These are phyloP conservation scores for Xenentodon cancila DNA, from an alignment of 2,797 vertebrate species.

Conservation along the genomic window DNA sequence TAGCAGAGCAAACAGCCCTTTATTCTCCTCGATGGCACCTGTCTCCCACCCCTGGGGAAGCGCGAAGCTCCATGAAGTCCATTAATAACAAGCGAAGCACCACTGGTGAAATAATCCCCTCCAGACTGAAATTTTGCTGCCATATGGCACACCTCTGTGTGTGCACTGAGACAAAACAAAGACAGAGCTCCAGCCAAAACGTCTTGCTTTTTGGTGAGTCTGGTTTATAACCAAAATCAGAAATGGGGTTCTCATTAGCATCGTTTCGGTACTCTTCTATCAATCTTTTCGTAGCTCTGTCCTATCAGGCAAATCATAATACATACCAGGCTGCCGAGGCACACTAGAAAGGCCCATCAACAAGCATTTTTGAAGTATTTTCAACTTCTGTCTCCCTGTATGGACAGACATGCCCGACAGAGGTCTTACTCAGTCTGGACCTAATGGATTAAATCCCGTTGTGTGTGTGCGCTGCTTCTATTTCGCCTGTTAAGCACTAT, in stretches of 20 bases:
- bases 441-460: no score
- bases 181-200: conserved; percentile 21
- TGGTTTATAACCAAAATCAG: background rate
- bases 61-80: conserved; percentile 48
- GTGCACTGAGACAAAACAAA: conserved; percentile 53
- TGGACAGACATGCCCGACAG: no score
- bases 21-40: conserved; percentile 64
- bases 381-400: no score
- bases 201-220: background rate
- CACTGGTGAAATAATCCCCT: conserved; percentile 68
- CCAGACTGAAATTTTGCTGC: conserved; percentile 66
- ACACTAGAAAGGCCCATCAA: no score
- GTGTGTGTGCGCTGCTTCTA: no score
- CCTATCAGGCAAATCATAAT: no score
- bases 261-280: no score
- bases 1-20: conserved; percentile 64
- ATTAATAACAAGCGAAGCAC: conserved; percentile 58
- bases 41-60: conserved; percentile 51
- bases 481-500: no score
- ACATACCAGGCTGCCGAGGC: no score
- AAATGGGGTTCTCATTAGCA: background rate
- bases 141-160: conserved; percentile 76
- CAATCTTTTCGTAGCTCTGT: no score
- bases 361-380: no score
- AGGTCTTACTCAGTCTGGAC: no score